Base-by-base conservation (phyloP, 2,113 vertebrate genomes). In the Loxodonta africana region DNA sequence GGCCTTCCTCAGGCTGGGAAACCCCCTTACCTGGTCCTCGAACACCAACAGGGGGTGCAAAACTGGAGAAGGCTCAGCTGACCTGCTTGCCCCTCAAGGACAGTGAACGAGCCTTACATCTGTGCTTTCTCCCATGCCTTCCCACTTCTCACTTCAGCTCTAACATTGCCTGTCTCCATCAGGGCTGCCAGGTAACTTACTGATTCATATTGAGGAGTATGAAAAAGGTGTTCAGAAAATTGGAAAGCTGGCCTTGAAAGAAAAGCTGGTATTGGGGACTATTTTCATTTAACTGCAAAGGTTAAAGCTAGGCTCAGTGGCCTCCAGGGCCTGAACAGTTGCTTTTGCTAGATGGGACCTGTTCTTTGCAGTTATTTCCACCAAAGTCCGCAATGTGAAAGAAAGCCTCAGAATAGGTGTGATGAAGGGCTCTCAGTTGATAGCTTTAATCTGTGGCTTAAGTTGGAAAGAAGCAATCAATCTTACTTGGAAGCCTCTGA, bases 341-440 rank as follows among this genome's bases (percentile, higher is more conserved):
- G 65, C 10, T 67, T 67, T 67, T 67, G 65, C 65, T 30, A 67
- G 28, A 67, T 30, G 28, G 10, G 65, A 20, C 14, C 2, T 5
- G 11, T 25, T 12, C 11, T 25, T 3, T 30, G 44, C 2, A 41
- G 37, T 53, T n/a, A 76, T 30, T 12, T 28, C 76, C 41, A 12
- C 67, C 8, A 8, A 37, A 30, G 67, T 5, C n/a, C 8, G 4
- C 46, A 53, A 48, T 2, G 0, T 8, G 11, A 33, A 26, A 2
- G n/a, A 23, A 28, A 26, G 26, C 17, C 20, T 18, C 67, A 8
- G 10, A 33, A 65, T 1, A 0, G 53, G 23, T 0, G 0, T n/a
- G 41, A 51, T 8, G 2, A 4, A 73, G 44, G 53, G 17, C 25
- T 74, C 15, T 30, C 23, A 57, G 53, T 14, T 26, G 18, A 3